A percentile compares a stretch with the other conserved stretches of the same genome.
These are phyloP conservation scores for Heterodera carotae DNA, from an alignment of 1,140 invertebrate genomes.

Conservation along the genomic window DNA sequence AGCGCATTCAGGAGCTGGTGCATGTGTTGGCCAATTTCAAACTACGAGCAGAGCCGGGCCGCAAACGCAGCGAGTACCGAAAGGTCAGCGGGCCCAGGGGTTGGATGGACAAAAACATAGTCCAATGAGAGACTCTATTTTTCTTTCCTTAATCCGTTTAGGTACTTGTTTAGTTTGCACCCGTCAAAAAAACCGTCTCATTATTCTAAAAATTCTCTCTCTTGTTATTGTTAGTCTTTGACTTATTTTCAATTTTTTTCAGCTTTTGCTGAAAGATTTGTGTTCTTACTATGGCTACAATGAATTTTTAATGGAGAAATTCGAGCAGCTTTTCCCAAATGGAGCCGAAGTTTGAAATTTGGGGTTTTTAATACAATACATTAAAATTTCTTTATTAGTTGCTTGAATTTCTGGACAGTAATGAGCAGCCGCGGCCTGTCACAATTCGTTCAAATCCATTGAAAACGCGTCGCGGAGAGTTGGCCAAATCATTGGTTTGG, in stretches of 20 bases:
- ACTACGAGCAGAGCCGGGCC: slow-evolving; percentile 75
- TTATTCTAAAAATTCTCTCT: no score
- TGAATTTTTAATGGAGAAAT: slow-evolving; percentile 87
- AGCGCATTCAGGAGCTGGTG: slow-evolving; percentile 81
- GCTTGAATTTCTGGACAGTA: slow-evolving; percentile 92
- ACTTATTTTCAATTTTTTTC: slow-evolving; percentile 64
- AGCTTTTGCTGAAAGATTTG: slow-evolving; percentile 76
- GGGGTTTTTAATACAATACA: neutral
- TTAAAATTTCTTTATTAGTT: slow-evolving; percentile 68
- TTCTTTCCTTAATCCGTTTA: no score
- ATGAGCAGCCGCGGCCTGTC: slow-evolving; percentile 88
- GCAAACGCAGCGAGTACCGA: slow-evolving; percentile 78
- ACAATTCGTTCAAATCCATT: slow-evolving; percentile 94
- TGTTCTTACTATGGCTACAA: slow-evolving; percentile 86
- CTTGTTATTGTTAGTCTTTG: no score
- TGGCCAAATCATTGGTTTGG: slow-evolving; percentile 77
- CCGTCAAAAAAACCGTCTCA: no score
- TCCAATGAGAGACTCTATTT: no score
- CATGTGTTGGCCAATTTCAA: slow-evolving; percentile 86
- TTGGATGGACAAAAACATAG: no score
- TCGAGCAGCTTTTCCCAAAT: slow-evolving; percentile 86
- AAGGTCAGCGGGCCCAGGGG: slow-evolving; percentile 30
- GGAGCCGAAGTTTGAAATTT: slow-evolving; percentile 59
- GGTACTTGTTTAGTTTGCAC: no score
- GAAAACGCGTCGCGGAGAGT: slow-evolving; percentile 86